Percentiles rank a stretch among this genome's conserved stretches.
Conservation (phyloP, 1,140 invertebrate genomes). For the Philopotamus ludificatus region DNA sequence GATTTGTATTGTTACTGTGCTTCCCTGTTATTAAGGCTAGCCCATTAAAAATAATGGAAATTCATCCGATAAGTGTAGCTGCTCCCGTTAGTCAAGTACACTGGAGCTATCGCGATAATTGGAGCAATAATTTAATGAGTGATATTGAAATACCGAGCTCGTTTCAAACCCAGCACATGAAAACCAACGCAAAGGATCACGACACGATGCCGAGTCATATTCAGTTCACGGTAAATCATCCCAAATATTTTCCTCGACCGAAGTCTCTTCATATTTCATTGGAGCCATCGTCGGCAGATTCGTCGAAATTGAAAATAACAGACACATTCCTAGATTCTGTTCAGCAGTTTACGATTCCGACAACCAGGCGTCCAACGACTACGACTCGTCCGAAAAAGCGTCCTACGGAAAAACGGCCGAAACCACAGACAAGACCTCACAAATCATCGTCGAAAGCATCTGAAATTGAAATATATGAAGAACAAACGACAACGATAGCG, state of each 20-base stretch:
- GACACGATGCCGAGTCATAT: constrained; percentile 7
- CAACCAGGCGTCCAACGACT: background rate
- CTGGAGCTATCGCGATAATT: constrained; percentile 15
- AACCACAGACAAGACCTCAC: background rate
- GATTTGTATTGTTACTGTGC: too few species aligned
- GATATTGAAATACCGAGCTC: constrained; percentile 16
- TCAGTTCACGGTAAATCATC: constrained; percentile 11
- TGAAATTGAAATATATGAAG: background rate
- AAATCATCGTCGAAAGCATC: background rate
- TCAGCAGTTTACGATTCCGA: constrained; percentile 8
- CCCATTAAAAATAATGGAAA: background rate
- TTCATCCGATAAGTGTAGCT: background rate
- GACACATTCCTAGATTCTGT: constrained; percentile 30
- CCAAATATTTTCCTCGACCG: background rate
- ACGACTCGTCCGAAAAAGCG: background rate
- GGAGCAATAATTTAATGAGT: constrained; percentile 12
- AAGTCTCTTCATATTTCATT: constrained; percentile 33
- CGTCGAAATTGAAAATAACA: constrained; percentile 27
- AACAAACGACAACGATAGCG: background rate
- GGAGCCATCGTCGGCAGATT: constrained; percentile 11
- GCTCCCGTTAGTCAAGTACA: constrained; percentile 28
- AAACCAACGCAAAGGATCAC: constrained; percentile 6
- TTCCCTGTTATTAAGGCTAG: too few species aligned
- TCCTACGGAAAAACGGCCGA: constrained; percentile 2
- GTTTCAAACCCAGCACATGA: constrained; percentile 13